Evolutionary conservation across 2,888 invertebrate species (phyloP).

Genomic region (Melinaea menophilus): DNA sequence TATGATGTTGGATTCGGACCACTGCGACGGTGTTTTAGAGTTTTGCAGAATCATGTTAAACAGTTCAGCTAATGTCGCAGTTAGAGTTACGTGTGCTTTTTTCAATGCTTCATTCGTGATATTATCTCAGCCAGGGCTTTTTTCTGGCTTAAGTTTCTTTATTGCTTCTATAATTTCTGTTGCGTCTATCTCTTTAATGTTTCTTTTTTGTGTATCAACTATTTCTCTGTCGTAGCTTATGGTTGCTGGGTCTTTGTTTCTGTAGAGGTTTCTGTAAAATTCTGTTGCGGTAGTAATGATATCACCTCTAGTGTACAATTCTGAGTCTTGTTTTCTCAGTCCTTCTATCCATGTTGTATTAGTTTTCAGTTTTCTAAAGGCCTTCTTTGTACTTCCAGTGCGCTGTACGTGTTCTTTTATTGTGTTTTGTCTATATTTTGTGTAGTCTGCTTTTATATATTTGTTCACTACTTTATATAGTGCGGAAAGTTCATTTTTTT

Average conservation of each 20-base stretch:
- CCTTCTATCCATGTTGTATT: conserved; percentile 18
- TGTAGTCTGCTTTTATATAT: conserved; percentile 23
- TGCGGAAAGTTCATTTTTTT: conserved; percentile 10
- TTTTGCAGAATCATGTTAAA: no score
- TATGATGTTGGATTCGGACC: no score
- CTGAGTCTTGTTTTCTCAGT: not conserved
- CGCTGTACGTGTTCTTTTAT: conserved; percentile 14
- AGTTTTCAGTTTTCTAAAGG: not conserved
- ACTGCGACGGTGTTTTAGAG: no score
- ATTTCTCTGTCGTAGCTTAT: no score
- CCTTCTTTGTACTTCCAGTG: conserved; percentile 22
- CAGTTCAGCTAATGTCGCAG: no score
- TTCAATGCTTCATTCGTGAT: no score
- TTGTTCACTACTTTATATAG: conserved; percentile 7
- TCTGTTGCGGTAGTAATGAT: conserved; percentile 20
- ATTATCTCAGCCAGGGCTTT: no score
- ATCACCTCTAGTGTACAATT: conserved; percentile 15
- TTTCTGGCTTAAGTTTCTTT: no score
- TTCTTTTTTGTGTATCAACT: no score
- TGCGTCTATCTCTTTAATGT: no score
- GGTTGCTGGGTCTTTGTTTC: not conserved
- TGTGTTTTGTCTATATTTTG: conserved; percentile 7
- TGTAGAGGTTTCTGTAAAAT: conserved; percentile 22
- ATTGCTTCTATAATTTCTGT: no score
- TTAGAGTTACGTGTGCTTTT: no score